Conservation (phyloP, 2,113 vertebrate genomes). For the Calyptommatus sinebrachiatus region DNA sequence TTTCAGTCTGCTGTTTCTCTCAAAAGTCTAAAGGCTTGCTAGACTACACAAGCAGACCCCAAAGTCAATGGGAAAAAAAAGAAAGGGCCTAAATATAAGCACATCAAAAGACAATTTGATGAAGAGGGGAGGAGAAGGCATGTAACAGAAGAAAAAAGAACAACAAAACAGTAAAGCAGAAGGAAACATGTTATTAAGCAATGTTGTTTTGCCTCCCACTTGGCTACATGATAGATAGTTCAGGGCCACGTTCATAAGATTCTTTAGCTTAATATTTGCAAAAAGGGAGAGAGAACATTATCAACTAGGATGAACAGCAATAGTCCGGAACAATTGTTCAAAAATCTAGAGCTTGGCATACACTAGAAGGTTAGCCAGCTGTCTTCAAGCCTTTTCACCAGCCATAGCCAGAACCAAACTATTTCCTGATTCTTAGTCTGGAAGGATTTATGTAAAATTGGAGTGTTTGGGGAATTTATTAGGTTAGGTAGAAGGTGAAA, state of each 20-base stretch:
- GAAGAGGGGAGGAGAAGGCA: not conserved
- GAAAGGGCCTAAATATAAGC: not conserved
- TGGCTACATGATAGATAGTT: not conserved
- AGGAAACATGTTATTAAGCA: not conserved
- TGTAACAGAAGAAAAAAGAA: not conserved
- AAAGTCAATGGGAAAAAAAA: constrained; percentile 17
- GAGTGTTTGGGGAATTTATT: too few relatives aligned
- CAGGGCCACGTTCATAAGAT: not conserved
- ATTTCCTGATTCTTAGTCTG: not conserved
- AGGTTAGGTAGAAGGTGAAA: too few relatives aligned
- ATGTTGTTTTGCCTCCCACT: not conserved
- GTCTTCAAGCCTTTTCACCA: not conserved
- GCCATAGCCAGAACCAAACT: not conserved
- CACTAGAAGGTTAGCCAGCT: not conserved
- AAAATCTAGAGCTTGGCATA: not conserved
- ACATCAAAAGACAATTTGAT: not conserved
- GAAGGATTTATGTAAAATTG: not conserved
- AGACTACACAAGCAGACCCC: constrained; percentile 26
- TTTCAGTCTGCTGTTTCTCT: constrained; percentile 46
- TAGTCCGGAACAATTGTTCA: not conserved
- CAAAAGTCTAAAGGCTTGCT: constrained; percentile 1
- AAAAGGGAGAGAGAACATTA: not conserved
- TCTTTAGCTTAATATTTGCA: not conserved
- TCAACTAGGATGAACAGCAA: not conserved
- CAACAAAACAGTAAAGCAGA: not conserved